Evolutionary conservation across 2,113 vertebrate species (phyloP), one percentile per base, ranked within the genome.

Genomic region (Cinclus cinclus): DNA sequence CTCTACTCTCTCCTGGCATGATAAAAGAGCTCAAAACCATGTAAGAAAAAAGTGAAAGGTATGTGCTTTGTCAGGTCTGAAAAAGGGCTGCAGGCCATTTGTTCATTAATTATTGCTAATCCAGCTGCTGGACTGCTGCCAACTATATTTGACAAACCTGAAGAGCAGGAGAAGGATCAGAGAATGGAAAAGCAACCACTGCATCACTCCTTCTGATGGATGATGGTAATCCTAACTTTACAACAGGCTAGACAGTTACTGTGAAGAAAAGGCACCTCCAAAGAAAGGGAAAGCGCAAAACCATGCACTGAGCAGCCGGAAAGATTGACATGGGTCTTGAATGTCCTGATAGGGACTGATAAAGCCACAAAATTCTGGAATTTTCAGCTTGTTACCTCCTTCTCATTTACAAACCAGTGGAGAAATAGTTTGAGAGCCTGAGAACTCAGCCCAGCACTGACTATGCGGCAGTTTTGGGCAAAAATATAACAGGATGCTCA

Each of bases 31-130:
- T 82, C 11, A 22, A 75, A 95, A 44, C 64, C 21, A 39, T 10
- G 14, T 41, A 90, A 70, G 73, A 75, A 80, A 77, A 76, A 82
- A 75, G 75, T 37, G 58, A 78, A 94, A 90, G 41, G 56, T 92
- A 78, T 64, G 52, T 52, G 30, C 35, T 95, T 91, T 91, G 56
- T 55, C 0, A 3, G 33, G 47, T 59, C 71, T 86, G 60, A 84
- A 81, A 92, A 92, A 86, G 33, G 56, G 31, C 94, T 93, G 80
- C 68, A 52, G 83, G 83, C 64, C 42, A 67, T 70, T 92, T 92
- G 30, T 35, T 95, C 60, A 46, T 84, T 95, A 92, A 81, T 89
- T 92, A 89, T 81, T 87, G 64, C 56, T 90, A 90, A 94, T 90
- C 88, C 73, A 94, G 65, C 35, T 87, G 65, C 50, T 92, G 65